These are phyloP conservation scores for Moxostoma hubbsi DNA, from an alignment of 2,797 vertebrate species.

Conservation along the genomic window DNA sequence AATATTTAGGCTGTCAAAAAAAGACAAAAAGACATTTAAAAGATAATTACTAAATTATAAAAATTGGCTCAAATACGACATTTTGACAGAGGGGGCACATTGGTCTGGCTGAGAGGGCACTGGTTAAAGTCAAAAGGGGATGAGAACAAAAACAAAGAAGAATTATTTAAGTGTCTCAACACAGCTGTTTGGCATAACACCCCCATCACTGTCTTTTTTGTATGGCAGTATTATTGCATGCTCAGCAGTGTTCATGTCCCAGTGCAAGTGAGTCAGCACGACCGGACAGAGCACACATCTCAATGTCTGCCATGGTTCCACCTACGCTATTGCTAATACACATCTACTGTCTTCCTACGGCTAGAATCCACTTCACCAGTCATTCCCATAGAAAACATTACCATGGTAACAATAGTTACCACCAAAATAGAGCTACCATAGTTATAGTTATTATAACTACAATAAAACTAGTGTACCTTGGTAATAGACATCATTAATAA, in stretches of 20 bases:
- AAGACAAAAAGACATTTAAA: no score
- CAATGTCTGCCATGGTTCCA: slow-evolving; percentile 15
- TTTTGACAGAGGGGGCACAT: no score
- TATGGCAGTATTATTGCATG: slow-evolving; percentile 20
- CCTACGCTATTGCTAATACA: slow-evolving; percentile 12
- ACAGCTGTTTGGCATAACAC: slow-evolving; percentile 16
- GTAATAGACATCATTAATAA: no score
- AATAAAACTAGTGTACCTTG: no score
- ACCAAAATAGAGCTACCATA: not conserved
- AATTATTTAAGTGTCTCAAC: slow-evolving; percentile 1
- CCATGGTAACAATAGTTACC: not conserved
- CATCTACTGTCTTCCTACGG: not conserved
- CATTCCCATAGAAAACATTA: not conserved
- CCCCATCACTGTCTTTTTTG: slow-evolving; percentile 17
- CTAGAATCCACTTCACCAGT: slow-evolving; percentile 7
- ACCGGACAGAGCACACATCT: not conserved
- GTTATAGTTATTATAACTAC: not conserved
- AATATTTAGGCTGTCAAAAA: no score
- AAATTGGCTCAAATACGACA: no score
- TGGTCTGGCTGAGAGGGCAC: no score
- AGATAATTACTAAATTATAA: no score
- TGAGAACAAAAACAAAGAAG: not conserved
- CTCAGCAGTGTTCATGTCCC: not conserved
- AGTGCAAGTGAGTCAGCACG: slow-evolving; percentile 2
- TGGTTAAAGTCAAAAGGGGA: not conserved